Conservation (phyloP, 2,888 invertebrate species). For the Orthonychiurus folsomi region DNA sequence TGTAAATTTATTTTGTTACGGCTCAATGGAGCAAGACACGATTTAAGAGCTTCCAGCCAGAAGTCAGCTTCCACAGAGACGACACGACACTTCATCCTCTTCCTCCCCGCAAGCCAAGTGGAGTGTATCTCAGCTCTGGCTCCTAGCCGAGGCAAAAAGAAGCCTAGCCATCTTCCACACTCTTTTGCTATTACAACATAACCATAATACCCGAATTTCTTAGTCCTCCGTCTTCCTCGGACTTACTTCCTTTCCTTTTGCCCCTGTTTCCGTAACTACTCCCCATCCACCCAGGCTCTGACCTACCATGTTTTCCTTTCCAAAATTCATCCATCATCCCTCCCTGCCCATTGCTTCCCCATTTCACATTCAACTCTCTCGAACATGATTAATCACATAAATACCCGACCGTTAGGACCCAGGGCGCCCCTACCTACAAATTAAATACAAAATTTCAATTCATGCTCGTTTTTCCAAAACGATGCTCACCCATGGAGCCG, state of each 20-base stretch:
- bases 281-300: background rate
- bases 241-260: background rate
- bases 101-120: background rate
- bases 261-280: background rate
- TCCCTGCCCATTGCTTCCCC: too few relatives aligned
- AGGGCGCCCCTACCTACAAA: background rate
- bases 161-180: background rate
- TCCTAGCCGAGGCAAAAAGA: background rate
- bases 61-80: background rate
- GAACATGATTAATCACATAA: background rate
- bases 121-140: background rate
- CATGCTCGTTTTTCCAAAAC: too few relatives aligned
- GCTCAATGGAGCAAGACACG: constrained; percentile 37
- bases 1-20: constrained; percentile 36
- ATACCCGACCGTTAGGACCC: background rate
- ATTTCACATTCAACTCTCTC: too few relatives aligned
- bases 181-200: background rate
- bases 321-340: constrained; percentile 2
- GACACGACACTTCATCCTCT: constrained; percentile 4
- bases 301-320: background rate
- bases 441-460: too few relatives aligned
- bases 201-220: background rate
- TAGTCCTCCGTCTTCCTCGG: background rate
- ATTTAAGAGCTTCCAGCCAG: constrained; percentile 27
- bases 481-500: too few relatives aligned